Evolutionary conservation across 2,113 vertebrate species (phyloP).

Genomic region (Zeus faber): DNA sequence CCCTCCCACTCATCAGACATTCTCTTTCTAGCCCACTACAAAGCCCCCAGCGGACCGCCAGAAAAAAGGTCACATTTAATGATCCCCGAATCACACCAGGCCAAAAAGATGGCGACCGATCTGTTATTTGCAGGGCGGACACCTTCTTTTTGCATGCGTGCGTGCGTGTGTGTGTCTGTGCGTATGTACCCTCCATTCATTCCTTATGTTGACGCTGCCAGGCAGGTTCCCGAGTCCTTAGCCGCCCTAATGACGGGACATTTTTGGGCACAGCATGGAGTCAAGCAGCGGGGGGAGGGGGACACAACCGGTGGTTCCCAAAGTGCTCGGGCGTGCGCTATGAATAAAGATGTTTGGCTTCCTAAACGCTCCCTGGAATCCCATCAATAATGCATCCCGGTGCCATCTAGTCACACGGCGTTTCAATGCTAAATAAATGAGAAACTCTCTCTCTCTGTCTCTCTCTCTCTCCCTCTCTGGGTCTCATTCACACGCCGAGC

Average conservation of each 20-base stretch:
- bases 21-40: conserved; percentile 66
- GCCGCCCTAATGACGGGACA: no score
- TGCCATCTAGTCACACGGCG: background rate
- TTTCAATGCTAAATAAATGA: conserved; percentile 33
- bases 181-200: no score
- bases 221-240: no score
- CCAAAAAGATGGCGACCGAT: conserved; percentile 8
- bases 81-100: conserved; percentile 33
- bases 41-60: conserved; percentile 38
- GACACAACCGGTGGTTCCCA: conserved; percentile 43
- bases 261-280: no score
- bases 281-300: background rate
- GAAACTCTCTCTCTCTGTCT: conserved; percentile 7
- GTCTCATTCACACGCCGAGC: no score
- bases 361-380: conserved; percentile 36
- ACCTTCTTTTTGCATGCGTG: no score
- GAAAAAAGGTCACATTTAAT: conserved; percentile 69
- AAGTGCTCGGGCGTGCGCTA: conserved; percentile 19
- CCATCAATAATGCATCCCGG: conserved; percentile 56
- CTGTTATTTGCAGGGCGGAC: no score
- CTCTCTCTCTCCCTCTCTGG: background rate
- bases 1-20: conserved; percentile 60
- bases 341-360: conserved; percentile 63
- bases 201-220: no score
- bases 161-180: conserved; percentile 16